Percentiles rank a stretch among this genome's conserved stretches.
phyloP scores from a whole-genome alignment of 2,113 vertebrate species.

The Capreolus pygargus region DNA sequence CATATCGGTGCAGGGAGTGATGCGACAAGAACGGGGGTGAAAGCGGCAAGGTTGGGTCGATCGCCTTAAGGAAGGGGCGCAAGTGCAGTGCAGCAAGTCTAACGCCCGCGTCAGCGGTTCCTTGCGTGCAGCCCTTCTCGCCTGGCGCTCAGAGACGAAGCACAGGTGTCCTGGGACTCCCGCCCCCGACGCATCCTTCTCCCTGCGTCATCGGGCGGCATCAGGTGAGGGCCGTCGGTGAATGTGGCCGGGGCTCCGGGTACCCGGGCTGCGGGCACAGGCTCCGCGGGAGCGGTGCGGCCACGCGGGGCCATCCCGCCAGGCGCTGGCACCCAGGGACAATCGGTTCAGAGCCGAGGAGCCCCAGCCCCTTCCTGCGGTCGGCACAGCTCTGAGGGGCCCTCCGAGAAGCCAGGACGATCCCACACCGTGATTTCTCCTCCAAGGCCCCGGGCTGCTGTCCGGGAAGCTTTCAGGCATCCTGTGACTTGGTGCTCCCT shows the following conservation, averaged over 20 bases:
- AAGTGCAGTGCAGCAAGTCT: too few species aligned
- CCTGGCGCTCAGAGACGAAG: background rate
- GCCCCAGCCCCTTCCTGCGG: background rate
- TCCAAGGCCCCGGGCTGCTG: background rate
- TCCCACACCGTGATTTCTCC: background rate
- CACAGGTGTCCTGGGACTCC: background rate
- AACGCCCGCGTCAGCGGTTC: fast-evolving
- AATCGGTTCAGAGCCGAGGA: background rate
- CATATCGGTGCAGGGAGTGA: background rate
- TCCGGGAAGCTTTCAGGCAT: background rate
- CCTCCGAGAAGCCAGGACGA: background rate
- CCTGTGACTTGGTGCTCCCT: background rate
- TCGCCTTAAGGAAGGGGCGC: background rate
- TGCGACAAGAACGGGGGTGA: background rate
- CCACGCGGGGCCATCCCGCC: fast-evolving
- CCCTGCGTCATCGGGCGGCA: background rate
- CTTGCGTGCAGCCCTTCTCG: background rate
- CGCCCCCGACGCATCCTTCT: fast-evolving
- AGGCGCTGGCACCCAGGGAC: background rate
- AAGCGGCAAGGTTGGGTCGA: too few species aligned
- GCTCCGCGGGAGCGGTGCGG: fast-evolving
- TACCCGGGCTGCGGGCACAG: background rate
- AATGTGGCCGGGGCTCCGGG: background rate
- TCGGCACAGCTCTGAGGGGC: background rate
- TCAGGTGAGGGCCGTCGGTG: background rate